phyloP scores from a whole-genome alignment of 2,113 vertebrate species.

The Hyaena hyaena region DNA sequence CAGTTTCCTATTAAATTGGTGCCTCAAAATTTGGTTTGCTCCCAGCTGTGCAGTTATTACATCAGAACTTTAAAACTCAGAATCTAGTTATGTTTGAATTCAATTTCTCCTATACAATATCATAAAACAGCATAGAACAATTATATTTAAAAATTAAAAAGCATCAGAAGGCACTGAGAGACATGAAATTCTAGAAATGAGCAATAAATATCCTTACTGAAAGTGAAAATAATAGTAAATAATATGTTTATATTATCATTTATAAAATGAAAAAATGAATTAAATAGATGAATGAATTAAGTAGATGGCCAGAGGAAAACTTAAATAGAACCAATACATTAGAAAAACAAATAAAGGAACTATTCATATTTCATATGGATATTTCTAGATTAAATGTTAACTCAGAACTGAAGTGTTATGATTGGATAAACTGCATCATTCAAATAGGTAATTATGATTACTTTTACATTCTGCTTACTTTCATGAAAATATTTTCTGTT shows the following conservation, averaged over 20 bases:
- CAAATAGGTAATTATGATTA: background rate
- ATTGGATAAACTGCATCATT: background rate
- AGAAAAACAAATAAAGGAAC: background rate
- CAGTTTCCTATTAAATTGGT: background rate
- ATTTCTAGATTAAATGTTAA: background rate
- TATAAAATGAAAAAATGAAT: background rate
- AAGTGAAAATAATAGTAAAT: background rate
- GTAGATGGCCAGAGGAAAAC: background rate
- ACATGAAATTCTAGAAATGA: background rate
- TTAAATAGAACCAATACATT: background rate
- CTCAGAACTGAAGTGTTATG: background rate
- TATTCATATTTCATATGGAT: background rate
- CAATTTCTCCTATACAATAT: background rate
- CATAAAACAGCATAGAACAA: background rate
- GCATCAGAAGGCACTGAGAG: background rate
- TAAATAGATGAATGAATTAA: background rate
- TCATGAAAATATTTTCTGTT: background rate
- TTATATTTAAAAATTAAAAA: constrained; percentile 51
- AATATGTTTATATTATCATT: background rate
- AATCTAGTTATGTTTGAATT: constrained; percentile 35
- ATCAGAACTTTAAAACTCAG: constrained; percentile 22
- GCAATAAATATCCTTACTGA: background rate
- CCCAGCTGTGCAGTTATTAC: background rate
- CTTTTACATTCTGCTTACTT: background rate
- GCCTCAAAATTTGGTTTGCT: constrained; percentile 8